phyloP scores from a whole-genome alignment of 2,113 vertebrate genomes.

The Tetrax tetrax region DNA sequence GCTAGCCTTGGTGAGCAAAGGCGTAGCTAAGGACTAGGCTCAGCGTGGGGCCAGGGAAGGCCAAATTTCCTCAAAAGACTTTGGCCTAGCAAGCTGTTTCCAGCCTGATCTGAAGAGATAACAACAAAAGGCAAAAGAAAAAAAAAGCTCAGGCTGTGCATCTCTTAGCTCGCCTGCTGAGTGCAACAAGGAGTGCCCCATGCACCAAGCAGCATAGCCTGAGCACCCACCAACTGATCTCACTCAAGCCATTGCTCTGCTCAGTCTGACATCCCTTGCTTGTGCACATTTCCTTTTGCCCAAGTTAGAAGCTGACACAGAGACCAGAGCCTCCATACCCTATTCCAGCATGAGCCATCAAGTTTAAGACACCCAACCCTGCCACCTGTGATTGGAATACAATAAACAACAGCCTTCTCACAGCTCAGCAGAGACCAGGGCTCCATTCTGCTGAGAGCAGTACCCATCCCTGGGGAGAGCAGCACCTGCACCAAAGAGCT shows the following conservation, averaged over 20 bases:
- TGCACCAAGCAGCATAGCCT: too few relatives aligned
- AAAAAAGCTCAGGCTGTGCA: not conserved
- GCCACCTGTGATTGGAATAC: fast-evolving
- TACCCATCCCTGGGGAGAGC: not conserved
- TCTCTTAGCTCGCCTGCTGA: not conserved
- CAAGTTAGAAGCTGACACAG: fast-evolving
- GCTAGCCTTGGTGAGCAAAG: constrained; percentile 23
- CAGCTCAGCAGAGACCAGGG: not conserved
- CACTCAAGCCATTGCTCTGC: not conserved
- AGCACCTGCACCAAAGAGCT: not conserved
- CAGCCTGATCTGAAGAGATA: not conserved
- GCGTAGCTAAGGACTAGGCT: not conserved
- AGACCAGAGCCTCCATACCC: not conserved
- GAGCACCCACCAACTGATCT: not conserved
- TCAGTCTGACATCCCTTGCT: fast-evolving
- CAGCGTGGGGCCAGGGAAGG: not conserved
- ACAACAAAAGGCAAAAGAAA: not conserved
- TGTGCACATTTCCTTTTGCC: fast-evolving
- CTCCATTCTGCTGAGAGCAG: not conserved
- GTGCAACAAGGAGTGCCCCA: too few relatives aligned
- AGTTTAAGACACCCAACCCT: not conserved
- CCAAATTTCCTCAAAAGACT: constrained; percentile 62
- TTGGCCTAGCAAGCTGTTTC: not conserved
- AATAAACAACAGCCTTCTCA: too few relatives aligned
- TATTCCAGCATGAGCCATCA: not conserved